phyloP scores from a whole-genome alignment of 92 coral and sea anemone genomes.

The Montipora capitata region DNA sequence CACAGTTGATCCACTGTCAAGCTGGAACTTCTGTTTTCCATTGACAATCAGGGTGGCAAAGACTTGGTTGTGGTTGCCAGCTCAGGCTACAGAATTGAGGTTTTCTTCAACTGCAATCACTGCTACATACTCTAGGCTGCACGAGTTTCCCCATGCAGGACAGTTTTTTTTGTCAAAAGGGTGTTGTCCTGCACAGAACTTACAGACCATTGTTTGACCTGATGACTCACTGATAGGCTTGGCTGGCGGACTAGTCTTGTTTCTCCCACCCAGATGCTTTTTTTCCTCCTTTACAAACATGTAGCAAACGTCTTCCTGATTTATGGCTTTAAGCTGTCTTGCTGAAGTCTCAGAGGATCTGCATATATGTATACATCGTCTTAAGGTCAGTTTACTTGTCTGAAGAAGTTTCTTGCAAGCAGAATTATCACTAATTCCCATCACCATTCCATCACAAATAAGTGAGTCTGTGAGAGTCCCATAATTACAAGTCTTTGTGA shows the following conservation, averaged over 20 bases:
- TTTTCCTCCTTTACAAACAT: background rate
- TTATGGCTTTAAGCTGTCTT: conserved; percentile 26
- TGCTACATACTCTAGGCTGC: conserved; percentile 14
- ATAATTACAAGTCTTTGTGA: conserved; percentile 64
- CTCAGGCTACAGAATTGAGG: conserved; percentile 2
- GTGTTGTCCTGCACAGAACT: conserved; percentile 7
- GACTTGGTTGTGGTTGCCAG: conserved; percentile 17
- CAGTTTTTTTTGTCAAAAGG: background rate
- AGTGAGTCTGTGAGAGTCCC: conserved; percentile 49
- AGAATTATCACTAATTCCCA: conserved; percentile 40
- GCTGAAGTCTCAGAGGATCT: conserved; percentile 42
- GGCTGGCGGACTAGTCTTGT: background rate
- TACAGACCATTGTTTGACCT: conserved; percentile 6
- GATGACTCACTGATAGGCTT: background rate
- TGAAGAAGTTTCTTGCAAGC: conserved; percentile 27
- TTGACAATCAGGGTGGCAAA: conserved; percentile 58
- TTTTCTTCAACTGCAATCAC: background rate
- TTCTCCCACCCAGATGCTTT: background rate
- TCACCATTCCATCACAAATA: conserved; percentile 49
- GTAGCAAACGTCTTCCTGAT: conserved; percentile 17
- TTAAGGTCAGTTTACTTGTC: conserved; percentile 43
- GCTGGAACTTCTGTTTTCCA: conserved; percentile 37
- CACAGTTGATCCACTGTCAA: conserved; percentile 41
- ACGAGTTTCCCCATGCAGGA: conserved; percentile 45
- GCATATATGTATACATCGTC: conserved; percentile 30